phyloP scores from a whole-genome alignment of 1,140 invertebrate genomes.

The Papilio dardanus region DNA sequence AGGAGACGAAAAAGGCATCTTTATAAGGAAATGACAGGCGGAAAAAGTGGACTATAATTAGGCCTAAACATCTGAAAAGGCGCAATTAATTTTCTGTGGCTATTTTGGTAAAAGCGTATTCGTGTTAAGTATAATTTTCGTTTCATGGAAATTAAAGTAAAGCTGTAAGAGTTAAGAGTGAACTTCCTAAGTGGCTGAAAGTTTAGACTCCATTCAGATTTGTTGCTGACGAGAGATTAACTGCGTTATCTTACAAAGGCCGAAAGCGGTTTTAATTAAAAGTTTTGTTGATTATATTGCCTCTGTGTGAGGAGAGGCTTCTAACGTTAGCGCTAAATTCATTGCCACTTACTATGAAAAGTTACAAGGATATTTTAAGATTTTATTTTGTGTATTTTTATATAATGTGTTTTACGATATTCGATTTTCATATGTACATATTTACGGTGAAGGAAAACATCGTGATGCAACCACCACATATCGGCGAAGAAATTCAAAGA shows the following conservation, averaged over 20 bases:
- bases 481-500: too few relatives aligned
- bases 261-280: conserved; percentile 22
- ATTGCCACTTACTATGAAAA: not conserved
- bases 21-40: too few relatives aligned
- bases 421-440: too few relatives aligned
- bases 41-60: too few relatives aligned
- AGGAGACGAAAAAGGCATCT: too few relatives aligned
- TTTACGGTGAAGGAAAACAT: too few relatives aligned
- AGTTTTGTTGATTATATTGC: conserved; percentile 19
- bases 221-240: conserved; percentile 21
- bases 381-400: too few relatives aligned
- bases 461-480: too few relatives aligned
- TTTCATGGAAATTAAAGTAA: not conserved
- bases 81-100: not conserved
- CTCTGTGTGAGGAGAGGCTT: not conserved
- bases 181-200: conserved; percentile 17
- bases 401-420: too few relatives aligned
- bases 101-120: conserved; percentile 1
- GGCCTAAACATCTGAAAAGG: not conserved
- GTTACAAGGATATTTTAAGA: not conserved
- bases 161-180: not conserved
- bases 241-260: conserved; percentile 20
- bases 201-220: conserved; percentile 13
- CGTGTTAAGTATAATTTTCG: not conserved
- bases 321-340: not conserved